Evolutionary conservation across 2,113 vertebrate genomes (phyloP), one percentile per base, ranked within the genome.

Genomic region (Eubucco bourcierii): DNA sequence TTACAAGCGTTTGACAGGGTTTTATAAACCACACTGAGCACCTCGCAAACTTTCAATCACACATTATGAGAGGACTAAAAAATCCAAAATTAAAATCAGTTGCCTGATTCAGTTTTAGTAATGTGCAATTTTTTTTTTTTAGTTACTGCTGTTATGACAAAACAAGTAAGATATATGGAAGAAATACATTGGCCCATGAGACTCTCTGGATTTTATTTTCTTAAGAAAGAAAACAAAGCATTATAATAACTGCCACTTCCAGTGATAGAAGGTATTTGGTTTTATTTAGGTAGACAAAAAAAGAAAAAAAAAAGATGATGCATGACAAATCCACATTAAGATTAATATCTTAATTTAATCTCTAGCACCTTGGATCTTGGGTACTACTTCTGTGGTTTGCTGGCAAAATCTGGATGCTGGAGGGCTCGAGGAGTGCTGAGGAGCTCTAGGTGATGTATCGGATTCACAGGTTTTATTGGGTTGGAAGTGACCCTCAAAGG

Each of bases 11-110:
- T 95, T 95, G 95, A 97, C 92, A 96, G 80, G 90, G 80, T 79
- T 96, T 95, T 96, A 96, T 94, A 97, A 96, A 97, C 95, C 90
- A 77, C 91, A 78, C 80, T 90, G 84, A 93, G 87, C 89, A 91
- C 72, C 85, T 96, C 91, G 84, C 81, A 96, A 96, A 94, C 91
- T 94, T 96, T 96, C 95, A 95, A 84, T 96, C 90, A 95, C 73
- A 80, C 58, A 61, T 92, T 96, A 91, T 88, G 61, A 92, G 92
- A 95, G 83, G 55, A 76, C 85, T 93, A 52, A 96, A 94, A 96
- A 89, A 78, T 94, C 68, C 79, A 93, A 93, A 95, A 92, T 95
- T 88, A 90, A 94, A 95, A 89, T 84, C 79, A 76, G 90, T 89
- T 92, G 84, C 84, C 41, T 76, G 73, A 92, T 94, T 84, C 37